These are phyloP conservation scores for Auanema freiburgensis DNA, from an alignment of 2,888 invertebrate species.

Conservation along the genomic window DNA sequence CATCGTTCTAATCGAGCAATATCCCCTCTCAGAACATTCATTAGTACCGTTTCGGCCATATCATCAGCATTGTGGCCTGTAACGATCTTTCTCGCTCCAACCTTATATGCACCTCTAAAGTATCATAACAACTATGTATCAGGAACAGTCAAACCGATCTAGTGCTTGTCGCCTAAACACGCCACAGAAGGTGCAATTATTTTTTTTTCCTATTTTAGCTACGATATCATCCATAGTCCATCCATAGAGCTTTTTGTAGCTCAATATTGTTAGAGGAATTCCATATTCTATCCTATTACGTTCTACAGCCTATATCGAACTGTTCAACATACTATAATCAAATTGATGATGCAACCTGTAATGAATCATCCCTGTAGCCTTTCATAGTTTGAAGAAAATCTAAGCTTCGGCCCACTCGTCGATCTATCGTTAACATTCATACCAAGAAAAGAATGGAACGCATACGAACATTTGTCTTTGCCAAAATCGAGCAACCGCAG, in stretches of 20 bases:
- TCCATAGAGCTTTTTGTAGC: constrained; percentile 86
- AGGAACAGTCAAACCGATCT: constrained; percentile 66
- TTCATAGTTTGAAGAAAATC: constrained; percentile 93
- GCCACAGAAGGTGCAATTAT: constrained; percentile 79
- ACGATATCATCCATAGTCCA: constrained; percentile 99
- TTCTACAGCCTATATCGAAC: constrained; percentile 73
- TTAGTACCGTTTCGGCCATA: constrained; percentile 85
- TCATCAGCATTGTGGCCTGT: constrained; percentile 80
- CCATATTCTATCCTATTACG: constrained; percentile 89
- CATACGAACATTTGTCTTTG: no score
- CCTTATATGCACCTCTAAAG: constrained; percentile 85
- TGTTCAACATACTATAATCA: no score
- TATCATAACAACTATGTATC: constrained; percentile 65
- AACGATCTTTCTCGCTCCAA: constrained; percentile 88
- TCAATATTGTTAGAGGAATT: constrained; percentile 88
- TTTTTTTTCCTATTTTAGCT: constrained; percentile 77
- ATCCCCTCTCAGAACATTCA: constrained; percentile 83
- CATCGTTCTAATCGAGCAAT: constrained; percentile 80
- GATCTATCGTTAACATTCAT: constrained; percentile 89
- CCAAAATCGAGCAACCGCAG: no score
- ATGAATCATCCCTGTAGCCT: constrained; percentile 86
- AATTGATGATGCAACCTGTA: no score
- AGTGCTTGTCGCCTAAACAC: constrained; percentile 89
- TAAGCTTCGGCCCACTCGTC: constrained; percentile 84
- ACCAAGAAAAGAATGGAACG: no score